phyloP scores from a whole-genome alignment of 2,888 invertebrate genomes.

The Hedya salicella region DNA sequence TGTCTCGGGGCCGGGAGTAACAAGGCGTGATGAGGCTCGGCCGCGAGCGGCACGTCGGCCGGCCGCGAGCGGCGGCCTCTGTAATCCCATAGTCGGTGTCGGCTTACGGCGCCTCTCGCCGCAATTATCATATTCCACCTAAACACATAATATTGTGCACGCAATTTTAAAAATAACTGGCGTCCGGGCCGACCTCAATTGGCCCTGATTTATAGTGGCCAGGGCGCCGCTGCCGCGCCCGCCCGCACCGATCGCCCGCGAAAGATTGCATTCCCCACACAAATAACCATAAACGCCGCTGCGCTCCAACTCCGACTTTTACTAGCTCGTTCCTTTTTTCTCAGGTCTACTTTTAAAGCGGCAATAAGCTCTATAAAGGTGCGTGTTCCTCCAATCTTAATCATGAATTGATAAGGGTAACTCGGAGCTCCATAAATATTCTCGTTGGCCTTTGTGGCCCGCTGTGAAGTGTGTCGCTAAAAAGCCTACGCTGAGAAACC shows the following conservation, averaged over 20 bases:
- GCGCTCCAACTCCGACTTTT: conserved; percentile 47
- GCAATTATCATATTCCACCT: conserved; percentile 85
- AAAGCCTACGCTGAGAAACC: neutral
- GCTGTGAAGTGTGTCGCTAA: conserved; percentile 23
- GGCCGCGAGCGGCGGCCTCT: conserved; percentile 56
- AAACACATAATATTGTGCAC: conserved; percentile 84
- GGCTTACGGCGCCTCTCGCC: conserved; percentile 80
- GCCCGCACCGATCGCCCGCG: conserved; percentile 54
- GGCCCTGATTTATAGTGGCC: conserved; percentile 76
- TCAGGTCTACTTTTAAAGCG: conserved; percentile 48
- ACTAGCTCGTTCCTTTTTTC: conserved; percentile 47
- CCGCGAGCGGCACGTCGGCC: conserved; percentile 29
- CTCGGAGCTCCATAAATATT: conserved; percentile 19
- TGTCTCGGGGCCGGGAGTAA: conserved; percentile 37
- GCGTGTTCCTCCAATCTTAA: conserved; percentile 39
- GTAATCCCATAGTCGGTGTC: conserved; percentile 82
- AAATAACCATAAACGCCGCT: conserved; percentile 59
- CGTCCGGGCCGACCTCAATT: conserved; percentile 80
- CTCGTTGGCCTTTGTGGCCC: conserved; percentile 19
- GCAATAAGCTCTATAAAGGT: conserved; percentile 49
- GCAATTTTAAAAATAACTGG: conserved; percentile 84
- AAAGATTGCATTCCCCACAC: conserved; percentile 64
- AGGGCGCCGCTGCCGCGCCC: conserved; percentile 58
- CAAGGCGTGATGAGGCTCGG: conserved; percentile 51
- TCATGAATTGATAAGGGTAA: conserved; percentile 35